Evolutionary conservation across 1,140 invertebrate genomes (phyloP).

Genomic region (Drosophila lacertosa): DNA sequence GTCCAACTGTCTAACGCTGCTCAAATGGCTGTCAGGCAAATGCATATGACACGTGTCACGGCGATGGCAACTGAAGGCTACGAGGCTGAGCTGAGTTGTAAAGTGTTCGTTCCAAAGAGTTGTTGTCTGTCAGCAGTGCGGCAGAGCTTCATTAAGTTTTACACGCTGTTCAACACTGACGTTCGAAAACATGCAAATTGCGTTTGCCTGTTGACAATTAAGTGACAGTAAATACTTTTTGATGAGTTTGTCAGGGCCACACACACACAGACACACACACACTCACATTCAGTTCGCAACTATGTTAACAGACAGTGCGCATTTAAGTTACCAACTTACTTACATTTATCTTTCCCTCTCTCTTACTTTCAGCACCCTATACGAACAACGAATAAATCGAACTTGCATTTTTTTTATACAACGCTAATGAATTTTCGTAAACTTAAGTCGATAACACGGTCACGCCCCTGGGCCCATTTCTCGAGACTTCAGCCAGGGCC

Average conservation of each 20-base stretch:
- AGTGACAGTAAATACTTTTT: constrained; percentile 73
- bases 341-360: constrained; percentile 1
- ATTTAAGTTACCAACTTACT: neutral
- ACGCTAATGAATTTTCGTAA: constrained; percentile 47
- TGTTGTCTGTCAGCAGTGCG: constrained; percentile 23
- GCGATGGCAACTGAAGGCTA: constrained; percentile 23
- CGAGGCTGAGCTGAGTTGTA: too few relatives aligned
- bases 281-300: constrained; percentile 8
- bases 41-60: constrained; percentile 75
- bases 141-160: constrained; percentile 65
- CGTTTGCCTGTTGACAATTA: constrained; percentile 65
- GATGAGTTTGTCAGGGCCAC: constrained; percentile 37
- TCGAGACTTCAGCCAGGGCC: constrained; percentile 43
- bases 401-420: constrained; percentile 68
- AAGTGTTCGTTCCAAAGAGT: constrained; percentile 29
- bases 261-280: constrained; percentile 9
- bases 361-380: constrained; percentile 45
- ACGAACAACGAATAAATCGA: constrained; percentile 73
- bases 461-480: constrained; percentile 27
- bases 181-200: constrained; percentile 20
- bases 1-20: constrained; percentile 50
- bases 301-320: constrained; percentile 24
- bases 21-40: constrained; percentile 53
- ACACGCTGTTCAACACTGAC: constrained; percentile 27
- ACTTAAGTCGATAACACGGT: constrained; percentile 33